Conservation (phyloP, 2,888 invertebrate genomes). For the Tipula confusa region DNA sequence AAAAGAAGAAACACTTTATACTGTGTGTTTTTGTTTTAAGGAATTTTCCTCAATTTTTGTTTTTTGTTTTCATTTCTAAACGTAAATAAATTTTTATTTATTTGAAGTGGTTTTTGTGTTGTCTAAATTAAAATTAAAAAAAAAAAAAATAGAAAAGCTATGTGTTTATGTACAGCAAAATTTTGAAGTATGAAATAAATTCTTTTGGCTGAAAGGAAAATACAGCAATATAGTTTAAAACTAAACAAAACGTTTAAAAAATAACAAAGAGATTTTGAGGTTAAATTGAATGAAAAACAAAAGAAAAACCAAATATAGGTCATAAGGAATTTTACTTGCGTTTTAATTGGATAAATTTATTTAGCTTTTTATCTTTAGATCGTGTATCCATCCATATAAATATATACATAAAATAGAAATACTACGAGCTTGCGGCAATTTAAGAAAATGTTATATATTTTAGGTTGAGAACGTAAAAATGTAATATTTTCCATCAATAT, state of each 20-base stretch:
- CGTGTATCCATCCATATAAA: too few relatives aligned
- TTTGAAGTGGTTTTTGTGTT: conserved; percentile 21
- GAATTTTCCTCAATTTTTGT: too few relatives aligned
- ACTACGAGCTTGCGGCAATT: neutral
- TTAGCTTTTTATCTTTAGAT: neutral
- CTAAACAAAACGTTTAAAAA: too few relatives aligned
- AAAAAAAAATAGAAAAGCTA: too few relatives aligned
- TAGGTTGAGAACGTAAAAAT: neutral
- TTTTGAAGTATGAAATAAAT: neutral
- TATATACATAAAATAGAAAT: neutral
- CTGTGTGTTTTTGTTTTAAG: neutral
- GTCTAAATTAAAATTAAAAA: conserved; percentile 17
- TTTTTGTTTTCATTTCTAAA: neutral
- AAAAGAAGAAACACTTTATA: neutral
- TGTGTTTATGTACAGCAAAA: neutral
- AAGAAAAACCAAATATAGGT: conserved; percentile 3
- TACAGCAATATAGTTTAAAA: neutral
- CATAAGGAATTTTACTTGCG: neutral
- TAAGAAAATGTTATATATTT: neutral
- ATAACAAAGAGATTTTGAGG: neutral
- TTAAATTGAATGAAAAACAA: neutral
- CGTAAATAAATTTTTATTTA: neutral
- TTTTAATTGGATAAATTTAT: neutral
- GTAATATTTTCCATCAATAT: neutral
- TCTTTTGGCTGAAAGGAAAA: conserved; percentile 6